phyloP scores from a whole-genome alignment of 2,113 vertebrate species.

The Silurus asotus region DNA sequence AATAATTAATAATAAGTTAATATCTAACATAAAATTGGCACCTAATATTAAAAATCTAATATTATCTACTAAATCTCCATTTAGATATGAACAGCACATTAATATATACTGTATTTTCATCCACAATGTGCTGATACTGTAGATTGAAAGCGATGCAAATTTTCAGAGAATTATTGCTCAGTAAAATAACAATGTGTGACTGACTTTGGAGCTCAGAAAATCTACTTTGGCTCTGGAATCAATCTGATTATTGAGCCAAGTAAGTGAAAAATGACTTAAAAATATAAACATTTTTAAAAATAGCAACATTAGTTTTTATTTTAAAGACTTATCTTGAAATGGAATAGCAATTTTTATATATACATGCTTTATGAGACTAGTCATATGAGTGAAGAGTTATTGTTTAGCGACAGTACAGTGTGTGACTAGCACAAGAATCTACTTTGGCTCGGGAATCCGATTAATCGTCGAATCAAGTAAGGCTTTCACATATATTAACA shows the following conservation, averaged over 20 bases:
- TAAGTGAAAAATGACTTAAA: constrained; percentile 27
- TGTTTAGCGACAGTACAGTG: constrained; percentile 19
- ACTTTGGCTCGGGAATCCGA: constrained; percentile 56
- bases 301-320: background rate
- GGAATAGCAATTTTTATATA: background rate
- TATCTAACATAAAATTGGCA: too few relatives aligned
- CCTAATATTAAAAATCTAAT: background rate
- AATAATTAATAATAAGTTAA: too few relatives aligned
- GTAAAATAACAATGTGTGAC: constrained; percentile 44
- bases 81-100: background rate
- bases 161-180: constrained; percentile 36
- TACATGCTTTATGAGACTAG: background rate
- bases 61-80: background rate
- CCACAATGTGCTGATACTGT: too few relatives aligned
- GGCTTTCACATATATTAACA: background rate
- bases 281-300: too few relatives aligned
- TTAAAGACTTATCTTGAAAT: background rate
- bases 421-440: constrained; percentile 47
- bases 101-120: background rate
- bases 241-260: constrained; percentile 37
- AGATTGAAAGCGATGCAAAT: background rate
- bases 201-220: constrained; percentile 8
- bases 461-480: constrained; percentile 47
- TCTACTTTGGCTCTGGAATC: constrained; percentile 42
- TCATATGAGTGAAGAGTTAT: constrained; percentile 5